Percentiles rank a stretch among this genome's conserved stretches.
These are phyloP conservation scores for Misgurnus mizolepis DNA, from an alignment of 2,113 vertebrate species.

Conservation along the genomic window DNA sequence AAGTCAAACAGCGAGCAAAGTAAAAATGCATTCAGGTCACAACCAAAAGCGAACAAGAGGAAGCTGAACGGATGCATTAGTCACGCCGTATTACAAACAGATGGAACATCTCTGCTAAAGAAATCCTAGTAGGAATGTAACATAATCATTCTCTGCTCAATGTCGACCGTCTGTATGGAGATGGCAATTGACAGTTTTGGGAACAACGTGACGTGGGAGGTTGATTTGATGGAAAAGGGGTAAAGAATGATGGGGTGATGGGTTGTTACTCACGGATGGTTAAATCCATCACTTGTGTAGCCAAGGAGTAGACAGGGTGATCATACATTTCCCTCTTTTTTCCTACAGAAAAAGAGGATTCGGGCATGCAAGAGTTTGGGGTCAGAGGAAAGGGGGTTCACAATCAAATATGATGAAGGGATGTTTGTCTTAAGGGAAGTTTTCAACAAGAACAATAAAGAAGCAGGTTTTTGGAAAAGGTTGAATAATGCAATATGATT, in stretches of 20 bases:
- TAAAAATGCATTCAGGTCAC: slow-evolving; percentile 99
- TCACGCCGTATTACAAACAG: slow-evolving; percentile 92
- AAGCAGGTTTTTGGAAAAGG: not conserved
- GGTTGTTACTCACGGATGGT: slow-evolving; percentile 99
- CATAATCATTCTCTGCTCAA: slow-evolving; percentile 17
- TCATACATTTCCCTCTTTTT: slow-evolving; percentile 99
- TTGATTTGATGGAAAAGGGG: slow-evolving; percentile 61
- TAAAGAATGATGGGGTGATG: slow-evolving; percentile 65
- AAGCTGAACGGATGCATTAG: slow-evolving; percentile 85
- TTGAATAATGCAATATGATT: slow-evolving; percentile 1
- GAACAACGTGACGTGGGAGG: slow-evolving; percentile 76
- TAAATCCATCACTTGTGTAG: slow-evolving; percentile 99
- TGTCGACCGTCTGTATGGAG: slow-evolving; percentile 49
- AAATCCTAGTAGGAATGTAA: not conserved
- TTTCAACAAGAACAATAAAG: slow-evolving; percentile 4
- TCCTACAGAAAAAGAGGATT: slow-evolving; percentile 99
- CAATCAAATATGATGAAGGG: slow-evolving; percentile 73
- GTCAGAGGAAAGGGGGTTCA: slow-evolving; percentile 93
- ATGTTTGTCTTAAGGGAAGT: slow-evolving; percentile 44
- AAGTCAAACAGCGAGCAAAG: slow-evolving; percentile 93
- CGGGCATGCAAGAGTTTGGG: slow-evolving; percentile 99
- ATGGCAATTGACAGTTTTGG: slow-evolving; percentile 60
- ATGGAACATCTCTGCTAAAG: slow-evolving; percentile 71
- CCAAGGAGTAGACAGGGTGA: slow-evolving; percentile 99
- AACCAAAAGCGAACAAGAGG: slow-evolving; percentile 79